These are phyloP conservation scores for Kryphioiulus occultus DNA, from an alignment of 2,888 invertebrate genomes.

Conservation along the genomic window DNA sequence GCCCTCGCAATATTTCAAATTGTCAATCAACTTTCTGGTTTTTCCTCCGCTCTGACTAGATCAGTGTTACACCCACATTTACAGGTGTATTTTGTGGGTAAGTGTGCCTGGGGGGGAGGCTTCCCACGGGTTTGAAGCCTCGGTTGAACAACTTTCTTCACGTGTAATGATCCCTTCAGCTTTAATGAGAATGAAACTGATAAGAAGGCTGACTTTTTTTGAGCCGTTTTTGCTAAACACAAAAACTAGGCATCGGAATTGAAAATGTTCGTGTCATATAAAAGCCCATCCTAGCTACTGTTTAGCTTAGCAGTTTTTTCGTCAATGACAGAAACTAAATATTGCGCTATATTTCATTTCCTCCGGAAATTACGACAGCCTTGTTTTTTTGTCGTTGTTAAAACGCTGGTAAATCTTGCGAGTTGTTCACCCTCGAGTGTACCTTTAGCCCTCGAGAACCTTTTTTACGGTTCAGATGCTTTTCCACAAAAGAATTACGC, in stretches of 20 bases:
- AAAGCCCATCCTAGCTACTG: not conserved
- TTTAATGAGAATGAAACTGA: slow-evolving; percentile 51
- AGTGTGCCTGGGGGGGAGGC: not conserved
- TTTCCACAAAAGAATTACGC: slow-evolving; percentile 48
- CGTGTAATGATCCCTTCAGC: slow-evolving; percentile 50
- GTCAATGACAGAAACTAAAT: slow-evolving; percentile 32
- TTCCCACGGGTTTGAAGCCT: slow-evolving; percentile 37
- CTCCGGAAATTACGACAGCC: slow-evolving; percentile 27
- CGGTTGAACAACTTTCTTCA: slow-evolving; percentile 41
- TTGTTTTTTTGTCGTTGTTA: not conserved
- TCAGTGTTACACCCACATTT: not conserved
- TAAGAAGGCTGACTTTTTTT: slow-evolving; percentile 41
- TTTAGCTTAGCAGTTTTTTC: not conserved
- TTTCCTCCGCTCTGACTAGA: too few relatives aligned
- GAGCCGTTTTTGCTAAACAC: not conserved
- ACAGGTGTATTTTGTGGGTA: not conserved
- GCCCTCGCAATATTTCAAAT: not conserved
- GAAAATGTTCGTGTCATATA: slow-evolving; percentile 11
- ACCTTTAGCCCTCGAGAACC: slow-evolving; percentile 22
- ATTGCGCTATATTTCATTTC: slow-evolving; percentile 37
- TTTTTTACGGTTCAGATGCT: slow-evolving; percentile 48
- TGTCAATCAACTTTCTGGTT: not conserved
- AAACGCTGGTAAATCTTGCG: not conserved
- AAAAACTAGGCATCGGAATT: slow-evolving; percentile 8
- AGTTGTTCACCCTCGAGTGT: slow-evolving; percentile 7